A percentile compares a stretch with the other conserved stretches of the same genome.
Evolutionary conservation across 1,140 invertebrate genomes (phyloP).

Genomic region (Drosophila malerkotliana): DNA sequence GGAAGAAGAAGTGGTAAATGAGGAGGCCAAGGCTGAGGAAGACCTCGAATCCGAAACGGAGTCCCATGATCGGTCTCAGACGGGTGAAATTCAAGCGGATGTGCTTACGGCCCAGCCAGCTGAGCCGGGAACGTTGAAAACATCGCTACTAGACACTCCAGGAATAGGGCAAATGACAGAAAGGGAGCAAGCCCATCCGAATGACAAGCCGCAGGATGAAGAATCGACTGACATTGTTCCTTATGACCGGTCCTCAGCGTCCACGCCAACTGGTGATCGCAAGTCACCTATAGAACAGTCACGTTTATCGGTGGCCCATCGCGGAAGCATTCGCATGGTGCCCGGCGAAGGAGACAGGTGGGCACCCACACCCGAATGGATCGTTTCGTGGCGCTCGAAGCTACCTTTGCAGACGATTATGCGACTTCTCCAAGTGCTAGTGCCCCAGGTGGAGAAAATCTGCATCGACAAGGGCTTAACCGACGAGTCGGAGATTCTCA

Average conservation of each 20-base stretch:
- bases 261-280: slow-evolving; percentile 34
- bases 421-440: slow-evolving; percentile 98
- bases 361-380: slow-evolving; percentile 96
- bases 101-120: slow-evolving; percentile 91
- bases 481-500: slow-evolving; percentile 99
- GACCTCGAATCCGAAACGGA: slow-evolving; percentile 72
- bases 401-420: slow-evolving; percentile 99
- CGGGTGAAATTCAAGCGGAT: slow-evolving; percentile 88
- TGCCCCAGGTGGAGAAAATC: slow-evolving; percentile 99
- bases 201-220: slow-evolving; percentile 45
- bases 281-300: slow-evolving; percentile 67
- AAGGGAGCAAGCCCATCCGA: slow-evolving; percentile 93
- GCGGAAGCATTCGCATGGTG: slow-evolving; percentile 80
- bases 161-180: slow-evolving; percentile 95
- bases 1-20: slow-evolving; percentile 28
- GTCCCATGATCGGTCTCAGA: slow-evolving; percentile 63
- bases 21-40: slow-evolving; percentile 41
- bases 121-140: slow-evolving; percentile 95
- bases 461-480: slow-evolving; percentile 99
- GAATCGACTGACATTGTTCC: slow-evolving; percentile 51
- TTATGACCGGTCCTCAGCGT: slow-evolving; percentile 49
- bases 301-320: slow-evolving; percentile 79
- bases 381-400: slow-evolving; percentile 98
- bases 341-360: slow-evolving; percentile 85
- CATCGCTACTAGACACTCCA: slow-evolving; percentile 94